Percentiles rank a stretch among this genome's conserved stretches.
Conservation (phyloP, 2,888 invertebrate genomes). For the Eumerus sabulonum region DNA sequence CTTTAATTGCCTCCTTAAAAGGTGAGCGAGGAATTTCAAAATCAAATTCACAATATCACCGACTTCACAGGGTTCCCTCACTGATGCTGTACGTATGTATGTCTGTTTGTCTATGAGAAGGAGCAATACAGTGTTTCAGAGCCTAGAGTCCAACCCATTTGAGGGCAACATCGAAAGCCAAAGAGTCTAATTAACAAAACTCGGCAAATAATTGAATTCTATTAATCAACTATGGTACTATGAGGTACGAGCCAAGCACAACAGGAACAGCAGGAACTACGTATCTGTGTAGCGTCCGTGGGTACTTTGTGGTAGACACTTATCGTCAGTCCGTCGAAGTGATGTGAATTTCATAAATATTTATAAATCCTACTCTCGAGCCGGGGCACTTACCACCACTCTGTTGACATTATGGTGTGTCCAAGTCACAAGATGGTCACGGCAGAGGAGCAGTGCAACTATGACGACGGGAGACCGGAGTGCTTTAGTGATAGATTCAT, state of each 20-base stretch:
- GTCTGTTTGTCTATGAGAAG: constrained; percentile 48
- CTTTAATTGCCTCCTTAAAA: constrained; percentile 68
- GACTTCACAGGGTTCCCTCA: neutral
- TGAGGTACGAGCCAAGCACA: constrained; percentile 8
- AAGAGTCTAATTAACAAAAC: constrained; percentile 67
- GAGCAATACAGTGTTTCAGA: too few species aligned
- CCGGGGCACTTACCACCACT: neutral
- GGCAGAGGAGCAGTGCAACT: neutral
- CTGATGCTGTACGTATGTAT: too few species aligned
- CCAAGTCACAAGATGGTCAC: too few species aligned
- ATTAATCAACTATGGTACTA: constrained; percentile 63
- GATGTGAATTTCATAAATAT: constrained; percentile 68
- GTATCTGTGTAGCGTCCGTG: neutral
- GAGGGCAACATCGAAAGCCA: constrained; percentile 28
- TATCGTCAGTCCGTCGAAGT: constrained; percentile 48
- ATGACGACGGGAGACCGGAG: constrained; percentile 22
- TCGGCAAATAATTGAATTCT: constrained; percentile 67
- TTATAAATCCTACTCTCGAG: constrained; percentile 44
- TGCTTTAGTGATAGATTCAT: constrained; percentile 55
- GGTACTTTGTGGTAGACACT: constrained; percentile 36
- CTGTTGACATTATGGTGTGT: too few species aligned
- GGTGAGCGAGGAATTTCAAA: constrained; percentile 59
- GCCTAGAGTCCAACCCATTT: constrained; percentile 27
- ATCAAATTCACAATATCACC: constrained; percentile 56
- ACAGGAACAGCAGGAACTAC: constrained; percentile 4